Percentiles rank a stretch among this genome's conserved stretches.
phyloP scores from a whole-genome alignment of 2,888 invertebrate genomes.

The Gortyna flavago region DNA sequence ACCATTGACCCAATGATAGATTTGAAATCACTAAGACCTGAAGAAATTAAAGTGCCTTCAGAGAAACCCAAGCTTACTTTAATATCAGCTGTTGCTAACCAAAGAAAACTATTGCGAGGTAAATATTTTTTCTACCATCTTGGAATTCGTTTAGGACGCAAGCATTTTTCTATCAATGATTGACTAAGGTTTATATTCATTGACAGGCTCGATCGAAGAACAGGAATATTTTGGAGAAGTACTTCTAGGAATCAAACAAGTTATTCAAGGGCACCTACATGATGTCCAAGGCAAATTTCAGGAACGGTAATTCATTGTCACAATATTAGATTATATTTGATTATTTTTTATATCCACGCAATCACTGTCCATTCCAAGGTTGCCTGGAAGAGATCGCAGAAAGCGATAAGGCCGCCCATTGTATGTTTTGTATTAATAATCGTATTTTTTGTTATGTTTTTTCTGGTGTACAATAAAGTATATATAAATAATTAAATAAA shows the following conservation, averaged over 20 bases:
- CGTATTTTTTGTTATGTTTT: too few relatives aligned
- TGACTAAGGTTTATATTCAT: slow-evolving; percentile 65
- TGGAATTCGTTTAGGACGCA: neutral
- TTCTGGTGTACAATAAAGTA: too few relatives aligned
- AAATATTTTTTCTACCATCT: slow-evolving; percentile 52
- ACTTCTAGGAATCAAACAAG: slow-evolving; percentile 94
- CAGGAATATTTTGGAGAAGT: slow-evolving; percentile 96
- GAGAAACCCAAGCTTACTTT: slow-evolving; percentile 90
- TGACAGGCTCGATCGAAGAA: slow-evolving; percentile 92
- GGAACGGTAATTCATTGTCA: slow-evolving; percentile 82
- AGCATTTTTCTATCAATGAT: slow-evolving; percentile 45
- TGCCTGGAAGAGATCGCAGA: too few relatives aligned
- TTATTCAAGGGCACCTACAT: slow-evolving; percentile 93
- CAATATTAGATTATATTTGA: neutral
- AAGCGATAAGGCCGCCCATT: too few relatives aligned
- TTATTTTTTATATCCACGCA: too few relatives aligned
- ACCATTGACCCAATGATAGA: slow-evolving; percentile 80
- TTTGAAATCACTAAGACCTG: slow-evolving; percentile 85
- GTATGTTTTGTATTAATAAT: too few relatives aligned
- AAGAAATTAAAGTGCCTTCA: slow-evolving; percentile 88
- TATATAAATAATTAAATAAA: too few relatives aligned
- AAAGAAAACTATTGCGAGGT: slow-evolving; percentile 90
- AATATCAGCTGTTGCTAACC: slow-evolving; percentile 90
- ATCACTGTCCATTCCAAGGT: too few relatives aligned
- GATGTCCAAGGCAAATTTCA: slow-evolving; percentile 93